Evolutionary conservation across 2,888 invertebrate species (phyloP).

Genomic region (Phyllotreta cruciferae): DNA sequence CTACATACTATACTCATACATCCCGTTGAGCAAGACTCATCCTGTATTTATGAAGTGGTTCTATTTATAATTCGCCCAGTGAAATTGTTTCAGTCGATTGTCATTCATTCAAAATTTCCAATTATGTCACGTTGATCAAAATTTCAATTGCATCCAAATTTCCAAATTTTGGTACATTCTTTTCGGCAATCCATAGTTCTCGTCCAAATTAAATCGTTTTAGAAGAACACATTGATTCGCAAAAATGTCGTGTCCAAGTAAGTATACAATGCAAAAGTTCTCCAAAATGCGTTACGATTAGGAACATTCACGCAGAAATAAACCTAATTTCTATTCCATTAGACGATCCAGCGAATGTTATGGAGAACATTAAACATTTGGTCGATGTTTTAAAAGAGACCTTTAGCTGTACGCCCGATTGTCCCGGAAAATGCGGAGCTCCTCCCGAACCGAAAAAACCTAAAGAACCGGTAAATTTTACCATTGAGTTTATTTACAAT

Average conservation of each 20-base stretch:
- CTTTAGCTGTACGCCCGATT: constrained; percentile 1
- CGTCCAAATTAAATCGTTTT: background rate
- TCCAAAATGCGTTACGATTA: background rate
- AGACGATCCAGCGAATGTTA: constrained; percentile 9
- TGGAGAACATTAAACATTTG: background rate
- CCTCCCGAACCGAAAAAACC: background rate
- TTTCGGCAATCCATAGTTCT: background rate
- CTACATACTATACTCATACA: too few relatives aligned
- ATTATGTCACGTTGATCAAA: constrained; percentile 14
- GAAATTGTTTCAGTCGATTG: too few relatives aligned
- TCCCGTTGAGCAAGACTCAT: too few relatives aligned
- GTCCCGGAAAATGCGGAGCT: constrained; percentile 3
- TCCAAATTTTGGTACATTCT: background rate
- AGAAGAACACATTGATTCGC: constrained; percentile 1
- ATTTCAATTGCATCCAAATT: constrained; percentile 1
- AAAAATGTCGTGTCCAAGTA: constrained; percentile 8
- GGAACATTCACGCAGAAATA: background rate
- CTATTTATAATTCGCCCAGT: too few relatives aligned
- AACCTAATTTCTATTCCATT: background rate
- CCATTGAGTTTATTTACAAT: background rate
- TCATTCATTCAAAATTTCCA: constrained; percentile 1
- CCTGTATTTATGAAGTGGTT: too few relatives aligned
- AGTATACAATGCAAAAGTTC: background rate
- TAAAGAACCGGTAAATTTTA: constrained; percentile 4
- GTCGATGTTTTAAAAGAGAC: background rate